These are phyloP conservation scores for Heliconius aoede DNA, from an alignment of 2,888 invertebrate species.

Conservation along the genomic window DNA sequence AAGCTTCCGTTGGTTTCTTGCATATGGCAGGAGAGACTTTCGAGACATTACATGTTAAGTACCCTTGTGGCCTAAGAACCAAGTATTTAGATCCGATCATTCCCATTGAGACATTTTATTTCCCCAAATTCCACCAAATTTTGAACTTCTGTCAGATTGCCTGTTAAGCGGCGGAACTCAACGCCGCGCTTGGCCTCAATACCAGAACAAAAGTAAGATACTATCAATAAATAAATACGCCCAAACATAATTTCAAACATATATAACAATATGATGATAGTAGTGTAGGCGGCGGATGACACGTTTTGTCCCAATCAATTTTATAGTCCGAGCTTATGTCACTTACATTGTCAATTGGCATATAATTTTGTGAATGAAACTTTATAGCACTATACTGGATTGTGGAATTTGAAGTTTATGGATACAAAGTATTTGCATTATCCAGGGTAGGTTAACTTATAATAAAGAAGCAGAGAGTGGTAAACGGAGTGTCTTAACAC, in stretches of 20 bases:
- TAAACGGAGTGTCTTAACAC: too few species aligned
- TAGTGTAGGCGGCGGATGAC: slow-evolving; percentile 57
- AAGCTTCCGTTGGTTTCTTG: not conserved
- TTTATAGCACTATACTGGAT: not conserved
- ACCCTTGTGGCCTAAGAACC: too few species aligned
- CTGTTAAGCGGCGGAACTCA: too few species aligned
- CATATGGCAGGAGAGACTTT: too few species aligned
- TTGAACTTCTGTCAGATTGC: too few species aligned
- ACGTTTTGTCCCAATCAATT: slow-evolving; percentile 72
- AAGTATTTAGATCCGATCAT: too few species aligned
- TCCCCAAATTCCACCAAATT: too few species aligned
- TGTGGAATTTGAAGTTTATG: not conserved
- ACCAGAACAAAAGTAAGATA: too few species aligned
- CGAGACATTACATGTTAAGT: too few species aligned
- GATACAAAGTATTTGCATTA: not conserved
- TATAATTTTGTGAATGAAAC: slow-evolving; percentile 16
- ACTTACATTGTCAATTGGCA: slow-evolving; percentile 21
- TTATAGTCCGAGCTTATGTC: slow-evolving; percentile 59
- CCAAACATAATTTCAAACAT: not conserved
- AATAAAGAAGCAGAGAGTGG: too few species aligned
- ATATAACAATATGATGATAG: slow-evolving; percentile 37
- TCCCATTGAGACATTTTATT: not conserved
- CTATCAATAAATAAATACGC: not conserved
- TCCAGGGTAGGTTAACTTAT: too few species aligned
- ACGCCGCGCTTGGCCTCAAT: too few species aligned